A percentile compares a stretch with the other conserved stretches of the same genome.
Evolutionary conservation across 2,113 vertebrate genomes (phyloP).

Genomic region (Baryphthengus martii): DNA sequence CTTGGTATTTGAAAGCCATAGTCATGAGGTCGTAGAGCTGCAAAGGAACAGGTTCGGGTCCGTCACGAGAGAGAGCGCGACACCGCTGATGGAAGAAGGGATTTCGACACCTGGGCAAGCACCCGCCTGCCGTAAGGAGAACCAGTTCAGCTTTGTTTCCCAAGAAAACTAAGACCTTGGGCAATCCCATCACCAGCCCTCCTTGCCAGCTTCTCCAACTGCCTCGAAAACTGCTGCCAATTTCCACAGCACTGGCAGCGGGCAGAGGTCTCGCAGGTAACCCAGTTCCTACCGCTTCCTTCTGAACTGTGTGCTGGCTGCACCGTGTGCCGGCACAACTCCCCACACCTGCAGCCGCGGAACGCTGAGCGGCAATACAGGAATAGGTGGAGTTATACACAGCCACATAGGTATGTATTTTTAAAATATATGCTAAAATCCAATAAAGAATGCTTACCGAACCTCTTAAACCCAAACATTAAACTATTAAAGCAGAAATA

Average conservation of each 20-base stretch:
- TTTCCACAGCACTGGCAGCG: neutral
- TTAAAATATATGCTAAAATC: neutral
- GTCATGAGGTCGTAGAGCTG: conserved; percentile 99
- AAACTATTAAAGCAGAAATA: neutral
- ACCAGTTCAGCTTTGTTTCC: neutral
- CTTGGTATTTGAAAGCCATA: conserved; percentile 99
- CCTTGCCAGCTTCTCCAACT: neutral
- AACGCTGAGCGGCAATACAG: neutral
- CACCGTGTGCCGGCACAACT: neutral
- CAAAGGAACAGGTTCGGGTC: neutral
- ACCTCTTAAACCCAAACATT: neutral
- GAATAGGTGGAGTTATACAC: neutral
- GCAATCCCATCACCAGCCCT: neutral
- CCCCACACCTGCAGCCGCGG: neutral
- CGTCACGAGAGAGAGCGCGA: fast-evolving
- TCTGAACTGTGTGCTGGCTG: neutral
- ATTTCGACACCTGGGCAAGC: neutral
- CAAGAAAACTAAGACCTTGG: neutral
- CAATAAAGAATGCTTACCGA: neutral
- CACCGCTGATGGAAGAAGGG: neutral
- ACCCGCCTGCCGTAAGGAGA: neutral
- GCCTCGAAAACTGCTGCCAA: neutral
- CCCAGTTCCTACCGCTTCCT: neutral
- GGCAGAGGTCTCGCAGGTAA: neutral
- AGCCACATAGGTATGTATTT: neutral